Conservation (phyloP, 2,888 invertebrate genomes). For the Hartigia nigra region DNA sequence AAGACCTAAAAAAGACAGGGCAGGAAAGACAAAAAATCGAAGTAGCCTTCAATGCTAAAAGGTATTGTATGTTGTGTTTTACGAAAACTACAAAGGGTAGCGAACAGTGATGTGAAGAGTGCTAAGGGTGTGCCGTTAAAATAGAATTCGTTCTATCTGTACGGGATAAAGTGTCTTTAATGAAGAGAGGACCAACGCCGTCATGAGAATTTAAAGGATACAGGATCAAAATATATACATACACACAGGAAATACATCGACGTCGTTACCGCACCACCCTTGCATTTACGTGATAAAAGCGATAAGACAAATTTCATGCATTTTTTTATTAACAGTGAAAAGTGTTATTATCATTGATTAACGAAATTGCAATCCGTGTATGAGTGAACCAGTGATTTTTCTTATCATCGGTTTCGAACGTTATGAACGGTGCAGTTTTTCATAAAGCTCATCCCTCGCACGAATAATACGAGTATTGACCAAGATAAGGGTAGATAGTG, state of each 20-base stretch:
- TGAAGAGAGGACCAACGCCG: not conserved
- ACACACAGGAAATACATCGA: not conserved
- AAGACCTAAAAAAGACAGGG: not conserved
- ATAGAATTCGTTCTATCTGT: not conserved
- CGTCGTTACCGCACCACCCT: not conserved
- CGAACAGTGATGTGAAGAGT: not conserved
- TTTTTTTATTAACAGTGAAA: not conserved
- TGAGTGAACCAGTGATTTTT: not conserved
- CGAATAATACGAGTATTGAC: not conserved
- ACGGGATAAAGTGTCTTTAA: not conserved
- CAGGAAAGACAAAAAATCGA: not conserved
- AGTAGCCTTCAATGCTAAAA: not conserved
- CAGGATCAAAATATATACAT: not conserved
- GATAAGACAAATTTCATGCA: not conserved
- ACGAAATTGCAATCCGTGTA: not conserved
- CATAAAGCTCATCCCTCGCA: not conserved
- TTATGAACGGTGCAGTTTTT: not conserved
- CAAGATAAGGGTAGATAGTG: not conserved
- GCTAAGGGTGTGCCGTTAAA: not conserved
- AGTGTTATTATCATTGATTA: not conserved
- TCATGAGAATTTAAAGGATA: not conserved
- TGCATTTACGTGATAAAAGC: not conserved
- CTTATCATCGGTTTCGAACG: not conserved
- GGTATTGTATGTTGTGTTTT: not conserved
- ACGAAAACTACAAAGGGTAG: not conserved